These are phyloP conservation scores for Lamellibrachia luymesi DNA, from an alignment of 1,140 invertebrate genomes.

Conservation along the genomic window DNA sequence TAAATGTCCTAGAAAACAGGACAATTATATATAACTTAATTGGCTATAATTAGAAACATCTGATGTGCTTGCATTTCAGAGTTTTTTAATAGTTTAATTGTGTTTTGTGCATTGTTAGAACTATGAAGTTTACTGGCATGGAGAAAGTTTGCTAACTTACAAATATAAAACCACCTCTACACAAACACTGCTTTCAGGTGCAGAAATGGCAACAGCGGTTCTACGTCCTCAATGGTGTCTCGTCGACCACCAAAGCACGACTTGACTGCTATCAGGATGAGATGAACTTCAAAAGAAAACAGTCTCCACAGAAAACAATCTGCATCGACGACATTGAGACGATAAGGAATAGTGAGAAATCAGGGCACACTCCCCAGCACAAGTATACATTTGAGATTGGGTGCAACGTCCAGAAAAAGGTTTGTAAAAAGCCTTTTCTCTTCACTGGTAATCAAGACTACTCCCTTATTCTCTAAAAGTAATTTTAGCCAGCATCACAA, in stretches of 20 bases:
- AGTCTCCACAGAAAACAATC: neutral
- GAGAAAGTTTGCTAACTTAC: too few species aligned
- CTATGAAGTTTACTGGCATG: too few species aligned
- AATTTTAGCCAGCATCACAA: too few species aligned
- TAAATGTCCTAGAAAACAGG: too few species aligned
- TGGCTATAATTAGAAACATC: too few species aligned
- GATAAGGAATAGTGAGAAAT: neutral
- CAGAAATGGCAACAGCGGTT: neutral
- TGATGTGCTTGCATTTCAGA: too few species aligned
- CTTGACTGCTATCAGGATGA: neutral
- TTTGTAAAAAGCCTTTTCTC: neutral
- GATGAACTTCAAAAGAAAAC: neutral
- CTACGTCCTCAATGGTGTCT: neutral
- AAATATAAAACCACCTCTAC: neutral
- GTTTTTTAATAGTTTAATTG: too few species aligned
- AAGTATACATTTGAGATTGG: neutral
- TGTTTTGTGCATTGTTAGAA: too few species aligned
- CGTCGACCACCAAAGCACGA: neutral
- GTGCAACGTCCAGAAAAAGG: neutral
- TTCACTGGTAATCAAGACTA: neutral
- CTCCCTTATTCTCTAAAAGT: too few species aligned
- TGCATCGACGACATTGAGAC: neutral
- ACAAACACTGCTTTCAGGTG: neutral
- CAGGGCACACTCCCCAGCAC: neutral
- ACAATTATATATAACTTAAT: too few species aligned